Evolutionary conservation across 2,888 invertebrate genomes (phyloP).

Genomic region (Mesorhabditis spiculigera): DNA sequence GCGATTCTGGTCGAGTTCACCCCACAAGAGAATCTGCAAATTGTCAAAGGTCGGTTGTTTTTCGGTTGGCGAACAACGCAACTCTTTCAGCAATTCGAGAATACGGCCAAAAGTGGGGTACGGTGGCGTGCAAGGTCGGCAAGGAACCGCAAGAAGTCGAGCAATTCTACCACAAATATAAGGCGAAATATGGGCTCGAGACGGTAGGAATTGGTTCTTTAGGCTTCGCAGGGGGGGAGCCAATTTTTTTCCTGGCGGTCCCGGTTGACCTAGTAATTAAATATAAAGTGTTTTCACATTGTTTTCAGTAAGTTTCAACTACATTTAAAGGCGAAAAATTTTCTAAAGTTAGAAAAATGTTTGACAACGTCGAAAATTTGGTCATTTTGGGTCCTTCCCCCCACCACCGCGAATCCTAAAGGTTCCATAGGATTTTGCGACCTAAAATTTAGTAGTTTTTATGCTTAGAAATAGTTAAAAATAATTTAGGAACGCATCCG

Average conservation of each 20-base stretch:
- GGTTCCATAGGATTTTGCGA: too few relatives aligned
- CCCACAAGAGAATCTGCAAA: neutral
- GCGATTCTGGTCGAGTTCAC: neutral
- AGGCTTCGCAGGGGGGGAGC: too few relatives aligned
- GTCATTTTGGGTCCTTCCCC: too few relatives aligned
- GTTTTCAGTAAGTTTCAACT: neutral
- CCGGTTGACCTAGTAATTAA: neutral
- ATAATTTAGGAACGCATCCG: too few relatives aligned
- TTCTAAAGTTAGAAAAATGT: neutral
- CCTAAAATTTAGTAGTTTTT: too few relatives aligned
- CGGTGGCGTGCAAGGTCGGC: neutral
- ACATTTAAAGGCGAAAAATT: neutral
- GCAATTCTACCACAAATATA: slow-evolving; percentile 5
- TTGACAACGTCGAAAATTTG: too few relatives aligned
- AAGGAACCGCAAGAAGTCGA: slow-evolving; percentile 1
- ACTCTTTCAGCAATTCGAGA: too few relatives aligned
- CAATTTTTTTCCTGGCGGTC: too few relatives aligned
- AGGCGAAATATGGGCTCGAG: neutral
- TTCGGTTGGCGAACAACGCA: neutral
- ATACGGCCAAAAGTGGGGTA: neutral
- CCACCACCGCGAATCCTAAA: too few relatives aligned
- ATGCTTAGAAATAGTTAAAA: too few relatives aligned
- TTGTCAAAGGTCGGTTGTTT: neutral
- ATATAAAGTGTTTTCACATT: neutral
- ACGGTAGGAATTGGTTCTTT: neutral